Conservation (phyloP, 1,140 invertebrate genomes). For the Agrilus planipennis region DNA sequence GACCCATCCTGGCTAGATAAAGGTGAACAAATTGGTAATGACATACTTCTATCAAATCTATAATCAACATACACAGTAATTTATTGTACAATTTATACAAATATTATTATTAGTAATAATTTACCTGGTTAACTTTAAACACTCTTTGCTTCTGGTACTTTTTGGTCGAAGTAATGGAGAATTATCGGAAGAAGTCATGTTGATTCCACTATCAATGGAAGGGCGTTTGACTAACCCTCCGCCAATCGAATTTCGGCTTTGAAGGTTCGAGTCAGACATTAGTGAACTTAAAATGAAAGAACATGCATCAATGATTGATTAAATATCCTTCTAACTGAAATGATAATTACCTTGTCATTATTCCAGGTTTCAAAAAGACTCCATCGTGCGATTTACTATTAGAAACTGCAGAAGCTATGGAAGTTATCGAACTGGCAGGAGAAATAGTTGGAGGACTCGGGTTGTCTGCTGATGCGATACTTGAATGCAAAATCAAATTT, state of each 20-base stretch:
- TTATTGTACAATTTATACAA: slow-evolving; percentile 10
- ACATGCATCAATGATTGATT: not conserved
- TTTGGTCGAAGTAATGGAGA: slow-evolving; percentile 24
- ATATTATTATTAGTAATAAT: too few species aligned
- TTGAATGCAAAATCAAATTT: slow-evolving; percentile 34
- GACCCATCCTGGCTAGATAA: slow-evolving; percentile 35
- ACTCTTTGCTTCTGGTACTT: slow-evolving; percentile 27
- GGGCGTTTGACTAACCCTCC: slow-evolving; percentile 59
- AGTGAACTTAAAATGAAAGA: slow-evolving; percentile 25
- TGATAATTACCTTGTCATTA: slow-evolving; percentile 39
- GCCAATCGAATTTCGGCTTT: slow-evolving; percentile 19
- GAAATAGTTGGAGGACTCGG: slow-evolving; percentile 27
- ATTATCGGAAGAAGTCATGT: slow-evolving; percentile 46
- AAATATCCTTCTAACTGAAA: not conserved
- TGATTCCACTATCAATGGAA: slow-evolving; percentile 75
- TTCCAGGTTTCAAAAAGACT: slow-evolving; percentile 49
- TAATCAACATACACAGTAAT: slow-evolving; percentile 14
- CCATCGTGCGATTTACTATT: slow-evolving; percentile 42
- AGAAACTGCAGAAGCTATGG: slow-evolving; percentile 32
- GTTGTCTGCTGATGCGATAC: slow-evolving; percentile 18
- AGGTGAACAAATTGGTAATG: slow-evolving; percentile 42
- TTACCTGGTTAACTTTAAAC: slow-evolving; percentile 42
- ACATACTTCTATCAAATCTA: slow-evolving; percentile 56
- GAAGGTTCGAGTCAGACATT: slow-evolving; percentile 25
- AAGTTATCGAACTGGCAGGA: slow-evolving; percentile 32